These are phyloP conservation scores for Vimba vimba DNA, from an alignment of 2,113 vertebrate genomes.

Conservation along the genomic window DNA sequence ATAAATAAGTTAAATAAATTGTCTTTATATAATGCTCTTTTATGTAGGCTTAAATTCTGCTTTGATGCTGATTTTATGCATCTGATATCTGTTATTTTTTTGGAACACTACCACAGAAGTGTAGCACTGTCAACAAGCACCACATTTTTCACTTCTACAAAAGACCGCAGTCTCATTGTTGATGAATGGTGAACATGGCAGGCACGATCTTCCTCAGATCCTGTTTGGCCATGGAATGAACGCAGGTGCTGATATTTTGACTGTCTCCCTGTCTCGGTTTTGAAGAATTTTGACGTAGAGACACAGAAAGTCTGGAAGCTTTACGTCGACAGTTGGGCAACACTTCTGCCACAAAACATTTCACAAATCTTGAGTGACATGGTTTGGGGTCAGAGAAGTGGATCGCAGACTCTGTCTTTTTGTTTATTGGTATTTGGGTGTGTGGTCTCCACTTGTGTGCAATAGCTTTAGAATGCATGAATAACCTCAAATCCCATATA, in stretches of 20 bases:
- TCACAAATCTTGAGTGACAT: neutral
- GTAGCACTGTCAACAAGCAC: neutral
- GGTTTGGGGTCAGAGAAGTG: neutral
- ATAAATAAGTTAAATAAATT: neutral
- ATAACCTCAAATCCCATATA: neutral
- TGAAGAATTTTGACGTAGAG: neutral
- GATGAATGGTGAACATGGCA: slow-evolving; percentile 40
- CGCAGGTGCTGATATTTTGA: slow-evolving; percentile 26
- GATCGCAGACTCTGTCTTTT: neutral
- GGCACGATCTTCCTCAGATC: neutral
- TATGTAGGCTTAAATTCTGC: neutral
- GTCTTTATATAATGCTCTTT: slow-evolving; percentile 45
- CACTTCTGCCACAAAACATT: slow-evolving; percentile 4
- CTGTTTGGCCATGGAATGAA: slow-evolving; percentile 33
- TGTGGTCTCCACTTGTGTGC: neutral
- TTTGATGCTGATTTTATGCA: slow-evolving; percentile 28
- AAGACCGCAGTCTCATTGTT: neutral
- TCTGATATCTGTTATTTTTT: neutral
- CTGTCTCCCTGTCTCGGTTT: slow-evolving; percentile 10
- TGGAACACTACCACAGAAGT: neutral
- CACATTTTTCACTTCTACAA: slow-evolving; percentile 16
- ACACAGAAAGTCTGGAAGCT: neutral
- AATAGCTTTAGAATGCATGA: neutral
- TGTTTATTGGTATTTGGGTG: slow-evolving; percentile 3
- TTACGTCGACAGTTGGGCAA: neutral